Conservation (phyloP, 2,888 invertebrate species). For the Nomada hirtipes region DNA sequence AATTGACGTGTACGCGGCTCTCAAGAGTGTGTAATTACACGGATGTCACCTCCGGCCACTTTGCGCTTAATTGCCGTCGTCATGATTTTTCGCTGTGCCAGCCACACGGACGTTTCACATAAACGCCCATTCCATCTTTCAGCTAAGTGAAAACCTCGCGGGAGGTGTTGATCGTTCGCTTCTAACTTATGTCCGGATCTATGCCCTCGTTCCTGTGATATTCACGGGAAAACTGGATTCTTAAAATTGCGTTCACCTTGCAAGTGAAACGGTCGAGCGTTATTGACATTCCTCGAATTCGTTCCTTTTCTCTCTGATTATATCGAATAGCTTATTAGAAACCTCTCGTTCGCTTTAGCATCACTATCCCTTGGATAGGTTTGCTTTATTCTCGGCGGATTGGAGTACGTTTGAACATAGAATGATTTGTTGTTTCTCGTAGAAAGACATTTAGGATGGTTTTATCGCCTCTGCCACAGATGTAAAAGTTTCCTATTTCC, state of each 20-base stretch:
- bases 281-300: too few species aligned
- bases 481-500: too few species aligned
- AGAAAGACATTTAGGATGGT: too few species aligned
- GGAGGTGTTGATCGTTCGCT: constrained; percentile 10
- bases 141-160: constrained; percentile 5
- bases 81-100: constrained; percentile 52
- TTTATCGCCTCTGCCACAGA: too few species aligned
- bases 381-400: too few species aligned
- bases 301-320: neutral
- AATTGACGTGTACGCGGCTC: constrained; percentile 59
- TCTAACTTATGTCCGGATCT: neutral
- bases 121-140: constrained; percentile 26
- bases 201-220: too few species aligned
- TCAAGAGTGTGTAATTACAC: constrained; percentile 55
- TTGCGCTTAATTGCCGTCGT: constrained; percentile 61
- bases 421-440: too few species aligned
- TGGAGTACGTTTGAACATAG: too few species aligned
- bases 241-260: neutral
- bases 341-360: too few species aligned
- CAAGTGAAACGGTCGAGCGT: too few species aligned
- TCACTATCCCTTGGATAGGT: too few species aligned
- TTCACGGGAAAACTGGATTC: neutral
- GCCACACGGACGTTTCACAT: constrained; percentile 5
- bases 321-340: too few species aligned
- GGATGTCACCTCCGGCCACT: constrained; percentile 56